A percentile compares a stretch with the other conserved stretches of the same genome.
Conservation (phyloP, 2,113 vertebrate species). For the Hiodon alosoides region DNA sequence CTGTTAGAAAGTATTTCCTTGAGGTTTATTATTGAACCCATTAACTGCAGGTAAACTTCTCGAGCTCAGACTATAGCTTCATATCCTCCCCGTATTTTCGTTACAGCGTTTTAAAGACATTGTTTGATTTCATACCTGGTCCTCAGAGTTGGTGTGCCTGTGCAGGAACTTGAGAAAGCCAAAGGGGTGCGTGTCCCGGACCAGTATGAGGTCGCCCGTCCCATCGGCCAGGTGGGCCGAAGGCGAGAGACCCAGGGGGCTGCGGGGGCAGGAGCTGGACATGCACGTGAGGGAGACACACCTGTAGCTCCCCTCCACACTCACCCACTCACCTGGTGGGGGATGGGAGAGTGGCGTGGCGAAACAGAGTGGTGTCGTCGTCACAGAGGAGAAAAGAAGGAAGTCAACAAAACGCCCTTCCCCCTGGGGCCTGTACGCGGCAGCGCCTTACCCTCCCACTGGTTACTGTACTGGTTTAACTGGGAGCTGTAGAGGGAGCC, state of each 20-base stretch:
- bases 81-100: not conserved
- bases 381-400: not conserved
- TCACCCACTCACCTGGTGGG: conserved; percentile 54
- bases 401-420: not conserved
- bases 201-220: conserved; percentile 72
- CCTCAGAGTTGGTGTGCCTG: conserved; percentile 66
- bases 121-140: conserved; percentile 55
- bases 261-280: conserved; percentile 72
- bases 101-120: not conserved
- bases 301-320: conserved; percentile 59
- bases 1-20: no score
- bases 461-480: conserved; percentile 45
- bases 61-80: not conserved
- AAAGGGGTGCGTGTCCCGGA: conserved; percentile 60
- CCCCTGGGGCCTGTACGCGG: not conserved
- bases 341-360: not conserved
- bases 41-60: not conserved
- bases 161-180: conserved; percentile 65
- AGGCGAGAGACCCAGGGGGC: conserved; percentile 70
- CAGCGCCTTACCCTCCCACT: conserved; percentile 49
- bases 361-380: no score
- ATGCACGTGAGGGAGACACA: conserved; percentile 72
- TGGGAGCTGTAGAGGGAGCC: conserved; percentile 53
- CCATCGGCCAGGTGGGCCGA: conserved; percentile 74
- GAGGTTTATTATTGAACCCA: not conserved